Evolutionary conservation across 53 echinoderm and acorn worm species (phyloP), one percentile per base, ranked within the genome.

Genomic region (Stichopus horrens): DNA sequence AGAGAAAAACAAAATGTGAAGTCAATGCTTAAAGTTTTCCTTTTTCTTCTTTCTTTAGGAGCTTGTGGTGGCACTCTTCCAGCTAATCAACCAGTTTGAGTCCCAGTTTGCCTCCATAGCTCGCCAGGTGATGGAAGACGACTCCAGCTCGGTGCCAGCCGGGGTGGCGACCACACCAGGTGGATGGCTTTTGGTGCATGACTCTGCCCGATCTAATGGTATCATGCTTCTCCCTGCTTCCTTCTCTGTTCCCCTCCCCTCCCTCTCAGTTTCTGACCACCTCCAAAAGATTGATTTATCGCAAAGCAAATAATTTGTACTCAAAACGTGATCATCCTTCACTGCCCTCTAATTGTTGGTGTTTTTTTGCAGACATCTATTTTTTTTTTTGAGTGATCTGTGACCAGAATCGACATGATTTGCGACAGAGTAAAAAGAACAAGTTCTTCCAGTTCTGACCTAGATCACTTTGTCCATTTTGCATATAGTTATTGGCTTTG

Each of bases 11-110:
- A 37, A 37, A 37, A 37, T 37, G 37, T 37, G 37, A 37, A 37
- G 37, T 37, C 37, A 37, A 37, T 37, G 1, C 37, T 37, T 2
- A 37, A 37, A 37, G 60, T 20, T 4, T 71, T 71, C 4, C 56
- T 75, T 8, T 76, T 0, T 23, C 23, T 7, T 78, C 23, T 80
- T 79, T 80, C 59, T 6, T 18, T 86, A 97, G 97, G 95, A 97
- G 90, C 91, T 97, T 8, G 95, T 94, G 90, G 95, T 95, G 89
- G 95, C 97, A 7, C 91, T 97, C 14, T 94, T 91, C 76, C 95
- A 97, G 83, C 88, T 97, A 57, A 95, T 97, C 89, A 84, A 86
- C 63, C 97, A 97, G 90, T 94, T 95, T 60, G 97, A 95, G 90
- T 55, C 91, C 9, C 93, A 97, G 91, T 97, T 97, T 88, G 95